Percentiles rank a stretch among this genome's conserved stretches.
phyloP scores from a whole-genome alignment of 2,888 invertebrate species.

The Nemoura dubitans region DNA sequence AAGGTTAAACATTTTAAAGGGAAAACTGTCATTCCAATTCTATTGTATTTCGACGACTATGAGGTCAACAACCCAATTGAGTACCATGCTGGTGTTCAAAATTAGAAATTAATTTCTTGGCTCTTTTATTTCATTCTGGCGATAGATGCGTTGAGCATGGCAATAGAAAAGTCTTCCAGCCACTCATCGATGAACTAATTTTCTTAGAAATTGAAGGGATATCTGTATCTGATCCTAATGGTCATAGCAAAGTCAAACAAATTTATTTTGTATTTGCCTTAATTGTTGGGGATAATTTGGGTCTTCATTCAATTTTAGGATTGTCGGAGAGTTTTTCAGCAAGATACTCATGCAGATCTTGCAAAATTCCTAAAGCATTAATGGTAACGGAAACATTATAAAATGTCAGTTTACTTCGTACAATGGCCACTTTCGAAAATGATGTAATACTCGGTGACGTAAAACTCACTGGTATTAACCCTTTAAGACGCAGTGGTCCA shows the following conservation, averaged over 20 bases:
- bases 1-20: constrained; percentile 20
- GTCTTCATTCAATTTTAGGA: constrained; percentile 53
- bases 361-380: constrained; percentile 49
- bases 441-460: constrained; percentile 48
- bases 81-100: constrained; percentile 52
- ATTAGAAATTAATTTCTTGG: constrained; percentile 53
- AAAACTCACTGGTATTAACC: constrained; percentile 51
- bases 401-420: constrained; percentile 45
- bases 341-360: constrained; percentile 55
- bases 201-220: constrained; percentile 51
- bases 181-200: constrained; percentile 51
- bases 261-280: constrained; percentile 51
- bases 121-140: constrained; percentile 52
- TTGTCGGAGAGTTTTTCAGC: constrained; percentile 53
- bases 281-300: constrained; percentile 55
- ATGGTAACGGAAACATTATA: constrained; percentile 32
- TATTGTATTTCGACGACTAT: constrained; percentile 54
- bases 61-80: constrained; percentile 54
- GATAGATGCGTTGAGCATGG: constrained; percentile 48
- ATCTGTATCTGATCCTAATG: constrained; percentile 40
- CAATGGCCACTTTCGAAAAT: constrained; percentile 46
- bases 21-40: constrained; percentile 50
- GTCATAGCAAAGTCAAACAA: constrained; percentile 37
- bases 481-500: too few species aligned
- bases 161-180: constrained; percentile 51